Base-by-base conservation (phyloP, 2,113 vertebrate species). In the Etia nguti region DNA sequence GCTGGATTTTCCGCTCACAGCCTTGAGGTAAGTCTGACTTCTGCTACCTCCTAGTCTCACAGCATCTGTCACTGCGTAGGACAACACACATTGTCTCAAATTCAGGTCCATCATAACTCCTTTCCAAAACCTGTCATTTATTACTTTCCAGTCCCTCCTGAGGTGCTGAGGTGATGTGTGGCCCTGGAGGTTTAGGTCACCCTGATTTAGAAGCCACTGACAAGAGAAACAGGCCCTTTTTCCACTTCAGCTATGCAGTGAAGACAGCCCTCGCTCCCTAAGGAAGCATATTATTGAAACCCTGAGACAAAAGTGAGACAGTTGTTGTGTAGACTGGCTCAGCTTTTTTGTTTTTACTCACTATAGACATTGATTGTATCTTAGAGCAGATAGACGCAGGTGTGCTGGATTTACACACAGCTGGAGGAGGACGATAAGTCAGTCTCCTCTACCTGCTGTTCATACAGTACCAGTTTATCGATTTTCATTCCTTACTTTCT, bases 1-100 rank as follows among this genome's bases (percentile, higher is more conserved):
- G 98, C 98, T 1, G 99, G 99, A 82, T 99, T 99, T 92, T 99
- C 99, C 18, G 97, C 98, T 0, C 99, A 99, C 6, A 96, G 98
- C 62, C 97, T 99, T 1, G 99, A 99, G 97, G 99, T 99, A 93
- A 97, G 97, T 91, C 34, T 92, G 24, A 90, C 59, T 77, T 79
- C 48, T 86, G 57, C 57, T 57, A 46, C 80, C 55, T 48, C 34
- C 24, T 86, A 15, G n/a, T 46, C 86, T 86, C 80, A 59, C 26
- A 52, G 50, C 83, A 52, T 83, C 91, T 87, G 89, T 90, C 89
- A 88, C 5, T 54, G 56, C 60, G 11, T 80, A 79, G 11, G 88
- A 87, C 79, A 88, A 89, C 91, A 92, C 90, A 90, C 79, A 89
- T 82, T 86, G 85, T 92, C 90, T 92, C 41, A 83, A 80, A 92